phyloP scores from a whole-genome alignment of 1,140 invertebrate species.

The Rhyacophila brunnea region DNA sequence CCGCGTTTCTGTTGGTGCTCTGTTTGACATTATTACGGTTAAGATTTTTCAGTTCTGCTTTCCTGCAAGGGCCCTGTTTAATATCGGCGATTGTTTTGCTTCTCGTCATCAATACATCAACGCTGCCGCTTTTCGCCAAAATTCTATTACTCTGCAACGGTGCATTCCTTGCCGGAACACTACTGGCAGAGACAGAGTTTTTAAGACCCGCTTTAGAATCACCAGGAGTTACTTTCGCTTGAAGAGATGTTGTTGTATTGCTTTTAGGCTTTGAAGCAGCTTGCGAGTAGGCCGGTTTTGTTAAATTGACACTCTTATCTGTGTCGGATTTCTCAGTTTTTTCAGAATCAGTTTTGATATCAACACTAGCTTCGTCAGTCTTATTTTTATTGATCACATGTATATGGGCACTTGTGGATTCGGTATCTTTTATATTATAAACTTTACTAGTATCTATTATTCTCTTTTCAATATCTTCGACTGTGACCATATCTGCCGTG shows the following conservation, averaged over 20 bases:
- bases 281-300: conserved; percentile 51
- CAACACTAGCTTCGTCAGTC: conserved; percentile 3
- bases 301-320: conserved; percentile 12
- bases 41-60: conserved; percentile 15
- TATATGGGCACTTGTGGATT: too few relatives aligned
- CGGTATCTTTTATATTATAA: too few relatives aligned
- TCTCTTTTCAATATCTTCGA: too few relatives aligned
- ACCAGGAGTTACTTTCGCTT: conserved; percentile 38
- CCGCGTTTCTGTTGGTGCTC: conserved; percentile 22
- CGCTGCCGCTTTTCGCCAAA: conserved; percentile 8
- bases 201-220: conserved; percentile 38
- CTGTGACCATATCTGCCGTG: too few relatives aligned
- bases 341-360: background rate
- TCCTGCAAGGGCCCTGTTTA: conserved; percentile 36
- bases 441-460: too few relatives aligned
- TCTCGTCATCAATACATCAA: conserved; percentile 40
- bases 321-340: conserved; percentile 20
- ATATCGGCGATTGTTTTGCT: conserved; percentile 61
- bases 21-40: conserved; percentile 23
- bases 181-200: conserved; percentile 10
- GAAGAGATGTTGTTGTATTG: conserved; percentile 33
- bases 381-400: conserved; percentile 35
- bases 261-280: conserved; percentile 54
- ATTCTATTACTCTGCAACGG: conserved; percentile 13
- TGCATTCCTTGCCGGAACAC: conserved; percentile 3